These are phyloP conservation scores for Arvicanthis niloticus DNA, from an alignment of 2,113 vertebrate genomes.

Conservation along the genomic window DNA sequence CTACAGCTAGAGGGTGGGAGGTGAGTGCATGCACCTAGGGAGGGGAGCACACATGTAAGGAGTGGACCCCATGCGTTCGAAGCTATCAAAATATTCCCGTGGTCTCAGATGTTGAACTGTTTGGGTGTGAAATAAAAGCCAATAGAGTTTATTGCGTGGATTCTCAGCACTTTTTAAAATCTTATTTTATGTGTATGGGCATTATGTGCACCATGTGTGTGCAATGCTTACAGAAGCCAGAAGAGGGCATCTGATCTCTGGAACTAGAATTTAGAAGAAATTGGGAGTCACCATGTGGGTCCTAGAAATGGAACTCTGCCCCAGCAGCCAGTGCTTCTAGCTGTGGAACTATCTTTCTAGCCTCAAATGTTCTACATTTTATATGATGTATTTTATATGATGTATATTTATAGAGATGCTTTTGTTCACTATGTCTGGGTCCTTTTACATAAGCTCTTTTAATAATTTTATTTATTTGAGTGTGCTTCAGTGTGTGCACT, in stretches of 20 bases:
- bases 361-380: background rate
- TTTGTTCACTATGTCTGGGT: background rate
- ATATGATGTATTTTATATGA: background rate
- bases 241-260: background rate
- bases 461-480: background rate
- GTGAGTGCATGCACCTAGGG: background rate
- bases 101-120: background rate
- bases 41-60: background rate
- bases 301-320: background rate
- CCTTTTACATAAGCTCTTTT: background rate
- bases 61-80: no score
- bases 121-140: constrained; percentile 2
- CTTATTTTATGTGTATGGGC: background rate
- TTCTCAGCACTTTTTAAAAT: background rate
- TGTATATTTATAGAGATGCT: background rate
- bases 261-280: background rate
- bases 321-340: background rate
- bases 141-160: background rate
- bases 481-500: background rate
- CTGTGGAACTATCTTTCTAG: background rate
- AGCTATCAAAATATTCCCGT: background rate
- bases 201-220: background rate
- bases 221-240: background rate
- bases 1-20: background rate
- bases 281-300: background rate